Conservation (phyloP, 1,140 invertebrate genomes). For the Saxidomus purpurata region DNA sequence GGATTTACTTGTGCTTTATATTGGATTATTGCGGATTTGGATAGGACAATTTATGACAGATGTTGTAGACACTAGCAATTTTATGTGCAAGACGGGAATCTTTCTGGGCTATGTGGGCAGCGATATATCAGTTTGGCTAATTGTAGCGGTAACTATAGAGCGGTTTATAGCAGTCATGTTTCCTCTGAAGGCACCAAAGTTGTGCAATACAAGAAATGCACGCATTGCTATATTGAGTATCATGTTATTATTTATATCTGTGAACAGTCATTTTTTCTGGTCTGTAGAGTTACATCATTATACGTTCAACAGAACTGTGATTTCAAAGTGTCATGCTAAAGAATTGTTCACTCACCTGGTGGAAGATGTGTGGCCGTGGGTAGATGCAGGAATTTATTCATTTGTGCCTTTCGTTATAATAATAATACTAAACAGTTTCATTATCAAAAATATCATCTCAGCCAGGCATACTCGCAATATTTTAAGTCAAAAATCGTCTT, state of each 20-base stretch:
- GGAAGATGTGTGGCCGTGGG: conserved; percentile 79
- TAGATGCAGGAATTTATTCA: conserved; percentile 82
- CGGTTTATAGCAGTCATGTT: conserved; percentile 84
- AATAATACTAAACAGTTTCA: conserved; percentile 77
- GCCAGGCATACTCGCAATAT: conserved; percentile 30
- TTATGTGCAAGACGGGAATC: conserved; percentile 81
- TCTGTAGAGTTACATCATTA: conserved; percentile 62
- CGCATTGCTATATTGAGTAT: conserved; percentile 71
- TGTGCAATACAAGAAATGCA: conserved; percentile 81
- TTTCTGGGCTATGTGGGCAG: conserved; percentile 81
- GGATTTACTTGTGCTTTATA: conserved; percentile 81
- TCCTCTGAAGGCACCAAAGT: conserved; percentile 79
- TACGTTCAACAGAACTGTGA: conserved; percentile 41
- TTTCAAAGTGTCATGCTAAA: conserved; percentile 58
- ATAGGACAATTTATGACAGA: conserved; percentile 77
- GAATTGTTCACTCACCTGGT: conserved; percentile 56
- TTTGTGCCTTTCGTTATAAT: conserved; percentile 82
- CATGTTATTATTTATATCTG: conserved; percentile 69
- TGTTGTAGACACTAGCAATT: conserved; percentile 69
- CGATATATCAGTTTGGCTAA: conserved; percentile 84
- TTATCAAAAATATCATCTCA: conserved; percentile 69
- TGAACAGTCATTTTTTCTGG: conserved; percentile 84
- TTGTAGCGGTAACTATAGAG: conserved; percentile 85
- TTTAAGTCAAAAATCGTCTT: conserved; percentile 10
- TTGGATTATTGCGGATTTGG: conserved; percentile 82